Base-by-base conservation (phyloP, 2,113 vertebrate genomes). In the Campylomormyrus tamandua region DNA sequence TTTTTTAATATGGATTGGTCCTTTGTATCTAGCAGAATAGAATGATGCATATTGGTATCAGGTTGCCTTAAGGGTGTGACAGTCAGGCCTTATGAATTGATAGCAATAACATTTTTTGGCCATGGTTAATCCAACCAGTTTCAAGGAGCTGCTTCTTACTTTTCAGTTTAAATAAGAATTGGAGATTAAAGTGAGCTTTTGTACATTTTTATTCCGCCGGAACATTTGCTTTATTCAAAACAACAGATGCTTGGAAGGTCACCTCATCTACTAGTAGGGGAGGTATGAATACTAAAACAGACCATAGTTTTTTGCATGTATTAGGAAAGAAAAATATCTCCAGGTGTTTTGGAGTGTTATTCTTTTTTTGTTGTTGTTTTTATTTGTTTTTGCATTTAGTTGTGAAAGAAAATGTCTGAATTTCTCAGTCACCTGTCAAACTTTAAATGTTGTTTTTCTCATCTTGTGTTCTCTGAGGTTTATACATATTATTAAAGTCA, bases 201-300 rank as follows among this genome's bases (percentile, higher is more conserved):
- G 24, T 53, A 87, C 13, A 35, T 21, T 31, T 56, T 52, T 89
- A 70, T 77, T 35, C 31, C 13, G 27, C 11, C 87, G 5, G 62
- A 70, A 66, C 45, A 35, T 3, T 24, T 53, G 9, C 62, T 87
- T 39, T 66, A 11, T 46, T 87, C 90, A 90, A 91, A 91, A 92
- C 93, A 92, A 62, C 92, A 93, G 89, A 92, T 93, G 92, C 91
- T 90, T 84, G 77, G 89, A 93, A 93, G 93, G 93, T 93, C 92
- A 93, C 90, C 90, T 84, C 90, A 53, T 90, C 88, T 91, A 89
- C 83, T 87, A 91, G 89, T 49, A 91, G 42, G 49, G 89, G 66
- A 48, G 92, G 90, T 90, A 62, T 90, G 92, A 91, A 93, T 92
- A 93, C 91, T 89, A 91, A 92, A 92, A 53, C 87, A 84, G 70